These are phyloP conservation scores for Heterochromis multidens DNA, from an alignment of 2,113 vertebrate species.

Conservation along the genomic window DNA sequence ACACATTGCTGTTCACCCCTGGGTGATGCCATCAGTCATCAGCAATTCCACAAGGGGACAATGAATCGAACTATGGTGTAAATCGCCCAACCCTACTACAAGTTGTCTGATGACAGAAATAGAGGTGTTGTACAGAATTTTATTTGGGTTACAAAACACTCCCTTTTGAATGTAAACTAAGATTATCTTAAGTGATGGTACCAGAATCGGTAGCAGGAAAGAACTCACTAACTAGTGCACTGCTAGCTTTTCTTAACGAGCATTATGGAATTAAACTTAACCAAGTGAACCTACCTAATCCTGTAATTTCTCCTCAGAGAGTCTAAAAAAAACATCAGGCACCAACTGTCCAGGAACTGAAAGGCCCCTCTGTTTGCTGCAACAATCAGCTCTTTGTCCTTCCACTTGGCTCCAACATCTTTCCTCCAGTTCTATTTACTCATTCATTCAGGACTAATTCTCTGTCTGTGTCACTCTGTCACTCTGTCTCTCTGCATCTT, in stretches of 20 bases:
- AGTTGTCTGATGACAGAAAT: not conserved
- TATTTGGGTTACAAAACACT: not conserved
- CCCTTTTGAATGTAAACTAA: not conserved
- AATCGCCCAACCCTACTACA: not conserved
- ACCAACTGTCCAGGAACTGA: conserved; percentile 38
- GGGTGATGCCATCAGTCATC: too few relatives aligned
- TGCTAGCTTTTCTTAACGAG: not conserved
- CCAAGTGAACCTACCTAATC: not conserved
- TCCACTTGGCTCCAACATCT: conserved; percentile 59
- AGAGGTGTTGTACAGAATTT: not conserved
- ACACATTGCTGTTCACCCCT: too few relatives aligned
- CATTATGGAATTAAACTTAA: not conserved
- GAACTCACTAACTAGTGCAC: not conserved
- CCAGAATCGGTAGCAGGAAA: not conserved
- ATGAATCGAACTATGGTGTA: not conserved
- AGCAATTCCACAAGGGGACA: not conserved
- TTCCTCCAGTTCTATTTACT: conserved; percentile 57
- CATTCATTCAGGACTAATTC: conserved; percentile 42
- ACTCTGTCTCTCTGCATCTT: not conserved
- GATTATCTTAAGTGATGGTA: not conserved
- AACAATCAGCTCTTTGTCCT: conserved; percentile 57
- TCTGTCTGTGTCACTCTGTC: conserved; percentile 7
- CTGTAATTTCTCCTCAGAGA: conserved; percentile 3
- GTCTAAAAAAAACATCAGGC: conserved; percentile 43
- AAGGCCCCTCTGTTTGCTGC: not conserved